A percentile compares a stretch with the other conserved stretches of the same genome.
Evolutionary conservation across 2,113 vertebrate genomes (phyloP).

Genomic region (Thalassarche chlororhynchos): DNA sequence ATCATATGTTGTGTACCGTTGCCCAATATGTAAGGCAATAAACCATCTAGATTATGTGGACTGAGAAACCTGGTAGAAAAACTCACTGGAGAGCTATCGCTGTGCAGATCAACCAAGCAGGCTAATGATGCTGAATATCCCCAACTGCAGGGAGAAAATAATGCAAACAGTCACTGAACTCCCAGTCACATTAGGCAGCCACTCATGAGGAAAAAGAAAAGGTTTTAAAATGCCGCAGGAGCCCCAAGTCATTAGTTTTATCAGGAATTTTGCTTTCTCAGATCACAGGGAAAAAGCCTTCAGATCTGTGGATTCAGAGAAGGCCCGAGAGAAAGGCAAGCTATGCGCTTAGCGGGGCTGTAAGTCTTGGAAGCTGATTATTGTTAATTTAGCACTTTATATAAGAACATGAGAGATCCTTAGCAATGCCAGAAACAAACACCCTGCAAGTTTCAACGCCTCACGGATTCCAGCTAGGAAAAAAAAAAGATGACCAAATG

Average conservation of each 20-base stretch:
- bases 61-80: not conserved
- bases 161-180: not conserved
- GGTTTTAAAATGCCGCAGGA: slow-evolving; percentile 4
- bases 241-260: not conserved
- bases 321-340: not conserved
- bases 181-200: slow-evolving; percentile 1
- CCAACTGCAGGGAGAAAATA: not conserved
- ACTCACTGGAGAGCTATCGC: not conserved
- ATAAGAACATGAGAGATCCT: not conserved
- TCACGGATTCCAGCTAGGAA: not conserved
- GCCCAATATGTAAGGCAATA: not conserved
- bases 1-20: not conserved
- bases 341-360: not conserved
- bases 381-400: slow-evolving; percentile 9
- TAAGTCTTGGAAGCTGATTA: not conserved
- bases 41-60: not conserved
- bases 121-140: not conserved
- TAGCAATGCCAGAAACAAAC: not conserved
- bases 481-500: not conserved
- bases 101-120: not conserved
- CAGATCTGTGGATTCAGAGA: not conserved
- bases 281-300: not conserved
- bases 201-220: not conserved
- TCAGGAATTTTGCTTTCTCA: not conserved
- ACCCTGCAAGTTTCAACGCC: not conserved